phyloP scores from a whole-genome alignment of 2,888 invertebrate genomes.

The Harmothoe impar region DNA sequence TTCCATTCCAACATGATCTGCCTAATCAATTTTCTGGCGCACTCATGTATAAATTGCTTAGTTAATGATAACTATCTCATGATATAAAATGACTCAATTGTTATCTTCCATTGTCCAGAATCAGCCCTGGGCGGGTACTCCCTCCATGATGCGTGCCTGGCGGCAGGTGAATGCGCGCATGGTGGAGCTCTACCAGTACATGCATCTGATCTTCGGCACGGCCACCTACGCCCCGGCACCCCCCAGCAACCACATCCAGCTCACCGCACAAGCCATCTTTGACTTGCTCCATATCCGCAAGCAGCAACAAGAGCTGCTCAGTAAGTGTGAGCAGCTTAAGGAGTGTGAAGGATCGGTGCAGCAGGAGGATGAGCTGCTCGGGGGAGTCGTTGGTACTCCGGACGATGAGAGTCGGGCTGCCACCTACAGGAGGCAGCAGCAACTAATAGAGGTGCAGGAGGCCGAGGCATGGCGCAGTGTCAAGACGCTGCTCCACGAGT shows the following conservation, averaged over 20 bases:
- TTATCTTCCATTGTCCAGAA: neutral
- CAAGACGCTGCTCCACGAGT: constrained; percentile 41
- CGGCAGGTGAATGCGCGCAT: constrained; percentile 59
- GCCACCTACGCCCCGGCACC: constrained; percentile 59
- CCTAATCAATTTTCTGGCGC: no score
- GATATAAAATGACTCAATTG: no score
- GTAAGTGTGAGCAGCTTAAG: neutral
- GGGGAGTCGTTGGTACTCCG: constrained; percentile 33
- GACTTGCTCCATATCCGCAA: constrained; percentile 53
- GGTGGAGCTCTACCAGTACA: constrained; percentile 68
- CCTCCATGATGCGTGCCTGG: constrained; percentile 58
- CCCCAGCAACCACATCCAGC: constrained; percentile 65
- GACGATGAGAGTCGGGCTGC: neutral
- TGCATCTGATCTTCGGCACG: constrained; percentile 69
- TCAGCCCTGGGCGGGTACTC: constrained; percentile 10
- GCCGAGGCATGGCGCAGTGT: constrained; percentile 43
- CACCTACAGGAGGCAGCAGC: neutral
- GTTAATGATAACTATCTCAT: no score
- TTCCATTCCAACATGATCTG: no score
- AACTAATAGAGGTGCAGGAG: constrained; percentile 52
- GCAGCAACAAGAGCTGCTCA: neutral
- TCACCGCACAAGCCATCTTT: constrained; percentile 64
- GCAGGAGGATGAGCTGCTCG: constrained; percentile 46
- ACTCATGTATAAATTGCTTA: no score
- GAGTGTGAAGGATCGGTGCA: constrained; percentile 19